These are phyloP conservation scores for Pleuronectes platessa DNA, from an alignment of 2,113 vertebrate species.

Conservation along the genomic window DNA sequence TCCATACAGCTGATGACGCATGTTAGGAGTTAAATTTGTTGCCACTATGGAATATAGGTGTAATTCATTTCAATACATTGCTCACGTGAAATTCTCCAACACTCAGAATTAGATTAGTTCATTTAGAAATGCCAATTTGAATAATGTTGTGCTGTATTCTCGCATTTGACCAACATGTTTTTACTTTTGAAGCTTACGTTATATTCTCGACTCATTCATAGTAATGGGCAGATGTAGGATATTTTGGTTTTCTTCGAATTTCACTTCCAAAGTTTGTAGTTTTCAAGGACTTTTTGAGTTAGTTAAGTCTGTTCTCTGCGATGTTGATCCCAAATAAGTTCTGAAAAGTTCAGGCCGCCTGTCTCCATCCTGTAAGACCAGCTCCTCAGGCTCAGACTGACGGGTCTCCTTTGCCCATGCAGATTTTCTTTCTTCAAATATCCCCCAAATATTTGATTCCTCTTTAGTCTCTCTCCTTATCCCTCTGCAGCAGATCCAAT, in stretches of 20 bases:
- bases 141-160: no score
- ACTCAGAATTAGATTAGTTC: no score
- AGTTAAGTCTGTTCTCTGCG: not conserved
- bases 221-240: not conserved
- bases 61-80: not conserved
- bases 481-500: conserved; percentile 5
- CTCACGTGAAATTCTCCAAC: no score
- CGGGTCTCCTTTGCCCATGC: not conserved
- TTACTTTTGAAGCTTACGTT: not conserved
- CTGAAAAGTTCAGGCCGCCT: not conserved
- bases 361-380: not conserved
- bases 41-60: not conserved
- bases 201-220: no score
- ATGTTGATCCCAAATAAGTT: not conserved
- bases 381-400: not conserved
- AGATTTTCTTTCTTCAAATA: conserved; percentile 23
- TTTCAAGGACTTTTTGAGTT: not conserved
- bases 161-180: not conserved
- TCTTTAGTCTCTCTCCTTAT: conserved; percentile 15
- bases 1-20: not conserved
- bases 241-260: not conserved
- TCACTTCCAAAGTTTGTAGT: not conserved
- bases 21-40: not conserved
- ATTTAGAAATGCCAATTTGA: no score
- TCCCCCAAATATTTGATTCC: conserved; percentile 19